phyloP scores from a whole-genome alignment of 2,797 vertebrate species.

The Buphagus erythrorhynchus region DNA sequence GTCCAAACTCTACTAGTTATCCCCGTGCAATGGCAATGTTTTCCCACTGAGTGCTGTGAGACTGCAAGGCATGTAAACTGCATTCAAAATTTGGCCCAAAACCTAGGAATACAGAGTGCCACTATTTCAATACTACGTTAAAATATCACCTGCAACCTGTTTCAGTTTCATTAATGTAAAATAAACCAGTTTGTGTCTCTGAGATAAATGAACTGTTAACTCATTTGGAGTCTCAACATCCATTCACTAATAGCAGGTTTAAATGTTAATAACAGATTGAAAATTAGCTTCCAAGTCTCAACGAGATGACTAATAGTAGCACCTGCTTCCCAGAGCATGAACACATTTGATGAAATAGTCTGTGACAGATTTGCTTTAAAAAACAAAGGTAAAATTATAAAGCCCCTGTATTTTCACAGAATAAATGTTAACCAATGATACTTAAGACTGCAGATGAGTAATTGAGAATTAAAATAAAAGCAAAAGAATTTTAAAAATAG shows the following conservation, averaged over 20 bases:
- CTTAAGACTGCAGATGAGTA: constrained; percentile 55
- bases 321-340: constrained; percentile 56
- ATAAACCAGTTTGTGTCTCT: not conserved
- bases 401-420: not conserved
- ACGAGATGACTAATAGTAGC: constrained; percentile 30
- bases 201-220: not conserved
- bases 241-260: not conserved
- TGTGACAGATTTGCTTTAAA: not conserved
- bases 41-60: constrained; percentile 4
- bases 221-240: not conserved
- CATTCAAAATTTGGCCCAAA: not conserved
- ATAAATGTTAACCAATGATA: constrained; percentile 53
- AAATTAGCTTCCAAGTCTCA: not conserved
- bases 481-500: constrained; percentile 27
- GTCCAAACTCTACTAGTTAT: constrained; percentile 62
- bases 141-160: not conserved
- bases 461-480: constrained; percentile 42
- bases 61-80: not conserved
- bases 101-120: constrained; percentile 47
- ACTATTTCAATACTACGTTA: not conserved
- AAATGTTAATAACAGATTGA: not conserved
- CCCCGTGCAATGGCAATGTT: constrained; percentile 49
- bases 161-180: not conserved
- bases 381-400: not conserved
- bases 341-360: not conserved